A percentile compares a stretch with the other conserved stretches of the same genome.
These are phyloP conservation scores for Dynastes maya DNA, from an alignment of 2,888 invertebrate species.

Conservation along the genomic window DNA sequence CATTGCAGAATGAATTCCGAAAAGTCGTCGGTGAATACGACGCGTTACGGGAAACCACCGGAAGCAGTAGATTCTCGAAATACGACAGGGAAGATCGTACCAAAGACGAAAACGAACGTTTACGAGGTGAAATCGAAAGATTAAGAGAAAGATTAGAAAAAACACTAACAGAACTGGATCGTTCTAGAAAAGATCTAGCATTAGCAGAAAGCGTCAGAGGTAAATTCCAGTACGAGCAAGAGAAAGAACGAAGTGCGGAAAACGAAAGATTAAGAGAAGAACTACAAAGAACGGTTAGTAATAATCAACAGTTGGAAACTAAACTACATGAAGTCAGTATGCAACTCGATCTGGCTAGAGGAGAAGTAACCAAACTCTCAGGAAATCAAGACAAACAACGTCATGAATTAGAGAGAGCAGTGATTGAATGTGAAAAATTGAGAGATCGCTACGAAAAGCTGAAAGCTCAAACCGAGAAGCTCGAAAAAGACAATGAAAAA, in stretches of 20 bases:
- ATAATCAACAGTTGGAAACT: constrained; percentile 81
- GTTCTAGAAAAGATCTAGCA: constrained; percentile 83
- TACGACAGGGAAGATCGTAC: constrained; percentile 81
- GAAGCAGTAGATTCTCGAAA: constrained; percentile 80
- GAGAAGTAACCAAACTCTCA: constrained; percentile 83
- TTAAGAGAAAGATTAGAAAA: constrained; percentile 86
- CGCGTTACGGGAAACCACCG: constrained; percentile 85
- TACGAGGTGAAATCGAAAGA: constrained; percentile 87
- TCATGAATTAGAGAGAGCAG: constrained; percentile 85
- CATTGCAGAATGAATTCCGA: constrained; percentile 85
- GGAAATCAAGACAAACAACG: constrained; percentile 86
- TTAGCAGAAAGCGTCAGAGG: constrained; percentile 84
- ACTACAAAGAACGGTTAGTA: constrained; percentile 78
- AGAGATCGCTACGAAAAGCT: constrained; percentile 88
- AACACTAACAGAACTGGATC: constrained; percentile 84
- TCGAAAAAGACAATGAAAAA: constrained; percentile 85
- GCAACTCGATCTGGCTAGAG: constrained; percentile 85
- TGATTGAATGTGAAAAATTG: constrained; percentile 92
- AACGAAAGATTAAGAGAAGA: constrained; percentile 84
- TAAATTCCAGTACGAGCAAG: constrained; percentile 85
- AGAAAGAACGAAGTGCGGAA: constrained; percentile 77
- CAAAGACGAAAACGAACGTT: constrained; percentile 84
- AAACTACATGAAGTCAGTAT: constrained; percentile 86
- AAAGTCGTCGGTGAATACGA: constrained; percentile 87
- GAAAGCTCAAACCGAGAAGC: constrained; percentile 79